Evolutionary conservation across 23 tunicate species (phyloP), one percentile per base, ranked within the genome.

Genomic region (Ascidia mentula): DNA sequence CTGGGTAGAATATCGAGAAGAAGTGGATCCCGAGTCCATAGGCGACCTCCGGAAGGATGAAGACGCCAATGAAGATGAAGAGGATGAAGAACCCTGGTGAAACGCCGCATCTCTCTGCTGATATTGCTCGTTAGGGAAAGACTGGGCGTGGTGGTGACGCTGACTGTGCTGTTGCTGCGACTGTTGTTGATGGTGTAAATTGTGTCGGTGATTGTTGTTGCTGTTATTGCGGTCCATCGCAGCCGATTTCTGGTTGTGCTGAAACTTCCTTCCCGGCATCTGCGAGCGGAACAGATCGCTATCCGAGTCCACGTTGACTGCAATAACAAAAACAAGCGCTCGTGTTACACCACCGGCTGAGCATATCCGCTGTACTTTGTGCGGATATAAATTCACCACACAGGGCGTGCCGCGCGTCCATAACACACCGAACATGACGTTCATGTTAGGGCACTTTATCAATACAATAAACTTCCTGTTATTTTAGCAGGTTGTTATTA

Each of bases 171-270:
- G 69, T 45, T 45, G 80, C 3, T 6, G 46, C 80, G 38, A 60
- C 79, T 35, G 82, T 7, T 78, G 82, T 31, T 7, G 28, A n/a
- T 78, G 82, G n/a, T 30, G 36, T n/a, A 31, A 4, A 38, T 36
- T 72, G 40, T 37, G 82, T 6, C 82, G 40, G 82, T 85, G 82
- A 46, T 85, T 85, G 82, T 85, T 85, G 78, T 85, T 85, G 82
- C 78, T 78, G 78, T 78, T 85, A 60, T 78, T 60, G 30, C 80
- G 89, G 46, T 79, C 82, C 82, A 71, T 35, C 39, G 75, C 18
- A 28, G 75, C 38, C 32, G 75, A 28, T 71, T 34, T 34, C 45
- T 81, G 77, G 36, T 40, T 40, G 0, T 82, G 80, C 38, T 71
- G 39, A 71, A 34, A 71, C 39, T 71, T 71, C 75, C 39, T 71